Conservation (phyloP, 1,140 invertebrate genomes). For the Rhagoletis zephyria region DNA sequence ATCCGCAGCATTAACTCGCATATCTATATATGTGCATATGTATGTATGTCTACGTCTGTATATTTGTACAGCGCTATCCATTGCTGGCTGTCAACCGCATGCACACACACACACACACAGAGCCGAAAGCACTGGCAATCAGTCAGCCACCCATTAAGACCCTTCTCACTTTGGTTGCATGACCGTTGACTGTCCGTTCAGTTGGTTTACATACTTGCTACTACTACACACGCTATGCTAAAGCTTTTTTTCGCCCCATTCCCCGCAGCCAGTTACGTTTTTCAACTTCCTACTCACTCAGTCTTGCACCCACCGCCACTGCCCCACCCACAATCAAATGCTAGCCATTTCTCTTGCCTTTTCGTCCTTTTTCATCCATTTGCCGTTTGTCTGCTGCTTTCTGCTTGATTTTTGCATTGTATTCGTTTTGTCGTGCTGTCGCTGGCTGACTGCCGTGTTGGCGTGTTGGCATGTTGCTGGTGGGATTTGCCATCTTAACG, state of each 20-base stretch:
- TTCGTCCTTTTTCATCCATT: background rate
- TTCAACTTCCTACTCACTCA: background rate
- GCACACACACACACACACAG: background rate
- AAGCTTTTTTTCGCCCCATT: too few relatives aligned
- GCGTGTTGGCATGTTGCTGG: constrained; percentile 36
- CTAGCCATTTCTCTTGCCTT: constrained; percentile 1
- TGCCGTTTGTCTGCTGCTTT: constrained; percentile 1
- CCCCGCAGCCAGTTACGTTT: too few relatives aligned
- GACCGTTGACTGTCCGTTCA: constrained; percentile 31
- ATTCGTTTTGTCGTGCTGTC: constrained; percentile 32
- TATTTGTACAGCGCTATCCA: constrained; percentile 13
- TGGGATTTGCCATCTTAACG: constrained; percentile 48
- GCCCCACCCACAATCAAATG: background rate
- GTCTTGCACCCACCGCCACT: background rate
- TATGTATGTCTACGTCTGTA: background rate
- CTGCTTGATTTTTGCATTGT: constrained; percentile 35
- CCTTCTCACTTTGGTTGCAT: constrained; percentile 60
- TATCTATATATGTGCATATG: background rate
- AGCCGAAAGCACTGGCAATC: constrained; percentile 53
- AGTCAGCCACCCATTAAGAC: constrained; percentile 72
- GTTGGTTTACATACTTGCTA: constrained; percentile 24
- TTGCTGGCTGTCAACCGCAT: constrained; percentile 27
- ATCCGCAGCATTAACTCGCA: background rate
- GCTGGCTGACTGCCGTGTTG: constrained; percentile 5
- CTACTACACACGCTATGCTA: background rate